These are phyloP conservation scores for Ispidina lecontei DNA, from an alignment of 2,797 vertebrate species.

Conservation along the genomic window DNA sequence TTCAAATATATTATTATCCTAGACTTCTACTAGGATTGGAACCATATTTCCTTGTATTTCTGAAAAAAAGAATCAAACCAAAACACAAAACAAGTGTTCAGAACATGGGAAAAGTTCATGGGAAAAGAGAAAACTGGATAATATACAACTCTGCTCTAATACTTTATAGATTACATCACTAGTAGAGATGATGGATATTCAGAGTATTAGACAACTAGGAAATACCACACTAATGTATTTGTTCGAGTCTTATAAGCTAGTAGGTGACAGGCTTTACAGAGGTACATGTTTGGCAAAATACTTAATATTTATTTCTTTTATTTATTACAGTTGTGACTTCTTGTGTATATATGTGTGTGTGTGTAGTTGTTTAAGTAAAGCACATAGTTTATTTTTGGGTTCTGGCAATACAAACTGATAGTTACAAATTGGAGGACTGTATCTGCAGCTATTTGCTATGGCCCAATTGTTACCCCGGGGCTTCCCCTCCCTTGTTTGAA, in stretches of 20 bases:
- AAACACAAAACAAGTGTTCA: background rate
- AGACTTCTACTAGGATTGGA: conserved; percentile 7
- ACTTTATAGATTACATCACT: conserved; percentile 52
- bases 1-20: background rate
- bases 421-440: background rate
- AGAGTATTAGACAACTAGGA: conserved; percentile 5
- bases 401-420: conserved; percentile 1
- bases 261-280: background rate
- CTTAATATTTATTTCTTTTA: background rate
- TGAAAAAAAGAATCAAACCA: conserved; percentile 2
- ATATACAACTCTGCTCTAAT: conserved; percentile 55
- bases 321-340: background rate
- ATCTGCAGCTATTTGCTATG: conserved; percentile 29
- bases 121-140: conserved; percentile 65
- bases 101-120: conserved; percentile 68
- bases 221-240: conserved; percentile 26
- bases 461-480: conserved; percentile 12
- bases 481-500: conserved; percentile 31
- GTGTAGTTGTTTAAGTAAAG: background rate
- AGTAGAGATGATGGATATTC: background rate
- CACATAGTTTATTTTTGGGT: background rate
- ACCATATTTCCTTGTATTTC: background rate
- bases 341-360: background rate
- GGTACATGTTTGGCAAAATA: background rate
- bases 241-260: background rate